A percentile compares a stretch with the other conserved stretches of the same genome.
Conservation (phyloP, 2,797 vertebrate species). For the Fistularia tabacaria region DNA sequence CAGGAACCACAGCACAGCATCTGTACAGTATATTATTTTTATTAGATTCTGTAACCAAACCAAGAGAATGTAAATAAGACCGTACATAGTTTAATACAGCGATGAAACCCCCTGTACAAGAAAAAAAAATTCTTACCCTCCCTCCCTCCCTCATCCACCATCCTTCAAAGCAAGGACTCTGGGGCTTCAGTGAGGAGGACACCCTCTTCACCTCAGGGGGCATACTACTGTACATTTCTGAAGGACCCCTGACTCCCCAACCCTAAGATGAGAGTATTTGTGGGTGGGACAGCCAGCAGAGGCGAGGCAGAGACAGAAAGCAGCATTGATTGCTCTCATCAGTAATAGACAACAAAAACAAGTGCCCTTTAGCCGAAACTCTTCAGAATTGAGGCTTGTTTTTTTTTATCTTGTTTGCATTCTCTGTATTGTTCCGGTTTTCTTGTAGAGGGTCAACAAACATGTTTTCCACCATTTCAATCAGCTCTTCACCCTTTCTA, state of each 20-base stretch:
- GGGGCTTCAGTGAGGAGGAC: conserved; percentile 78
- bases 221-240: conserved; percentile 73
- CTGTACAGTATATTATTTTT: conserved; percentile 98
- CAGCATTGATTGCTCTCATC: conserved; percentile 61
- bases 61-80: conserved; percentile 99
- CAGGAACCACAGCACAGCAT: conserved; percentile 26
- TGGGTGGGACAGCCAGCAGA: conserved; percentile 57
- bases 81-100: conserved; percentile 99
- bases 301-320: conserved; percentile 61
- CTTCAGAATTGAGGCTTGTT: conserved; percentile 49
- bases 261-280: conserved; percentile 60
- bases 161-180: conserved; percentile 74
- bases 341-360: conserved; percentile 56
- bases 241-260: conserved; percentile 50
- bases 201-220: conserved; percentile 76
- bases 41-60: conserved; percentile 99
- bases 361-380: conserved; percentile 59
- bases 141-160: conserved; percentile 66
- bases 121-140: conserved; percentile 57
- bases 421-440: conserved; percentile 27
- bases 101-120: conserved; percentile 98
- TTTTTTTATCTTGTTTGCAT: conserved; percentile 16
- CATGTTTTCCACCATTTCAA: conserved; percentile 45
- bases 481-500: conserved; percentile 39
- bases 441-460: conserved; percentile 24